Evolutionary conservation across 2,113 vertebrate species (phyloP).

Genomic region (Ranitomeya variabilis): DNA sequence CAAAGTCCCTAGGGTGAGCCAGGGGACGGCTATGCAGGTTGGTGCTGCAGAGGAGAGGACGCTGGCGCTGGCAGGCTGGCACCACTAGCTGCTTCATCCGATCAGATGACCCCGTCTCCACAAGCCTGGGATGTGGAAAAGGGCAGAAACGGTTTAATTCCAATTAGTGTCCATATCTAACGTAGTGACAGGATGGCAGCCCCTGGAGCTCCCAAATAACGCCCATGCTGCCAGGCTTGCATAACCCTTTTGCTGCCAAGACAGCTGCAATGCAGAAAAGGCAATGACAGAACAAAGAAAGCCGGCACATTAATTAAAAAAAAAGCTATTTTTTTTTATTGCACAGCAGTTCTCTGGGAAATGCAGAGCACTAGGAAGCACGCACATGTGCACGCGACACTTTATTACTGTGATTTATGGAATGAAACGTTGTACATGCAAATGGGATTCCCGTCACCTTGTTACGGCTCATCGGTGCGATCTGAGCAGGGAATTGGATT

Average conservation of each 20-base stretch:
- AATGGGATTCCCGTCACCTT: not conserved
- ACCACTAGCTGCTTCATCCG: not conserved
- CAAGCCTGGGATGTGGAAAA: constrained; percentile 19
- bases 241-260: constrained; percentile 27
- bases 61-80: constrained; percentile 9
- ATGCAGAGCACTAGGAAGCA: not conserved
- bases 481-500: not conserved
- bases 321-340: not conserved
- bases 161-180: constrained; percentile 46
- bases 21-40: not conserved
- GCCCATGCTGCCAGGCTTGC: not conserved
- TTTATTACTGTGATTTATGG: not conserved
- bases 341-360: not conserved
- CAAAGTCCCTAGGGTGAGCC: constrained; percentile 16
- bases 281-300: not conserved
- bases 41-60: constrained; percentile 8
- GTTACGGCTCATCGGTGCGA: not conserved
- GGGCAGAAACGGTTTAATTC: constrained; percentile 26
- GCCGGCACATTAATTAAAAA: not conserved
- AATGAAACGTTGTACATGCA: not conserved
- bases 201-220: not conserved
- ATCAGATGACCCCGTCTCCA: constrained; percentile 15
- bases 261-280: constrained; percentile 29
- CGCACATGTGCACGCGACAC: not conserved
- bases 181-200: constrained; percentile 37